These are phyloP conservation scores for Dendrolimus pini DNA, from an alignment of 2,888 invertebrate genomes.

Conservation along the genomic window DNA sequence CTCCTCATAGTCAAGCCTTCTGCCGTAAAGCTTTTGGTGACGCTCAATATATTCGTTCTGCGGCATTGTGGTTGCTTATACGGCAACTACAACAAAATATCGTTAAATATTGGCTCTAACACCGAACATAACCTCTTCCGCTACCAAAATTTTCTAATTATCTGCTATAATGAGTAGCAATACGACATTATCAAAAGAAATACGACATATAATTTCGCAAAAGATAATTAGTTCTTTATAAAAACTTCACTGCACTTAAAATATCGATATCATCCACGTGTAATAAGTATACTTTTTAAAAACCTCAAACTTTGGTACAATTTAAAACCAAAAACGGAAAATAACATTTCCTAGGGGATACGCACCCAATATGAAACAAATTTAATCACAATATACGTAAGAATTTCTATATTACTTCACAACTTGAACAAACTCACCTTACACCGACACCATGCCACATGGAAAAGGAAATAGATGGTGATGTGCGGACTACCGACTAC, in stretches of 20 bases:
- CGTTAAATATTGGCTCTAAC: slow-evolving; percentile 7
- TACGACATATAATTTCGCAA: background rate
- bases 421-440: slow-evolving; percentile 51
- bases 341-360: too few species aligned
- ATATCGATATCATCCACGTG: slow-evolving; percentile 15
- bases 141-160: background rate
- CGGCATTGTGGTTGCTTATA: slow-evolving; percentile 85
- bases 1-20: slow-evolving; percentile 98
- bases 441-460: slow-evolving; percentile 72
- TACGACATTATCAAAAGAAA: background rate
- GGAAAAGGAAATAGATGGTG: slow-evolving; percentile 51
- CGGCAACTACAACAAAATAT: slow-evolving; percentile 74
- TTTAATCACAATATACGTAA: too few species aligned
- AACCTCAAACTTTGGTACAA: background rate
- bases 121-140: slow-evolving; percentile 34
- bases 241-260: slow-evolving; percentile 8
- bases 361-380: too few species aligned
- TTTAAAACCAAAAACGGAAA: too few species aligned
- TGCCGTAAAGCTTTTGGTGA: slow-evolving; percentile 96
- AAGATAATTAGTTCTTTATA: slow-evolving; percentile 3
- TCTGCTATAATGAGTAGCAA: background rate
- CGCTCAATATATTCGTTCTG: slow-evolving; percentile 99
- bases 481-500: background rate
- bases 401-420: too few species aligned
- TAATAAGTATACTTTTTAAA: slow-evolving; percentile 9